Conservation (phyloP, 2,888 invertebrate genomes). For the Parapristionchus giblindavisi region DNA sequence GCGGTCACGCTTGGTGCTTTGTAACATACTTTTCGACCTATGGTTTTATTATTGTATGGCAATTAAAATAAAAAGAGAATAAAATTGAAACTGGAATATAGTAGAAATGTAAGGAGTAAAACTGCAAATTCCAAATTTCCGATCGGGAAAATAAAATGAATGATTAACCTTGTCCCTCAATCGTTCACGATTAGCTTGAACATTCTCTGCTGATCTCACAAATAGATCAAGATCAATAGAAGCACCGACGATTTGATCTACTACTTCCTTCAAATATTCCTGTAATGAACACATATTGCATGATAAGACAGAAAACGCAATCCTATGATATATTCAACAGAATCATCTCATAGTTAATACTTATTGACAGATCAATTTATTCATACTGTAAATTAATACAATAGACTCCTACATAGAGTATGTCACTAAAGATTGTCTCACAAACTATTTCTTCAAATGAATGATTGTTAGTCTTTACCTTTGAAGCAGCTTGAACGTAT, state of each 20-base stretch:
- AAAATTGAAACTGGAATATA: background rate
- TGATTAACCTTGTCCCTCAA: constrained; percentile 60
- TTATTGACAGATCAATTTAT: no score
- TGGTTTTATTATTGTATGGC: background rate
- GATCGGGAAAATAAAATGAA: no score
- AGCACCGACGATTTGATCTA: constrained; percentile 98
- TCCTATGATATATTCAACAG: no score
- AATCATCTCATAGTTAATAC: no score
- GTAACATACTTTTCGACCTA: no score
- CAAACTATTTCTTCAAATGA: background rate
- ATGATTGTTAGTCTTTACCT: no score
- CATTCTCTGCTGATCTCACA: constrained; percentile 87
- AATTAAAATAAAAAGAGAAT: background rate
- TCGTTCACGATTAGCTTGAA: constrained; percentile 76
- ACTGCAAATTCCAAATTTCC: background rate
- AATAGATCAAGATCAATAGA: constrained; percentile 93
- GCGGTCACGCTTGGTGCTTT: no score
- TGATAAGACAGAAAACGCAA: no score
- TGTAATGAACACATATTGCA: no score
- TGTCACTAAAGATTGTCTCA: no score
- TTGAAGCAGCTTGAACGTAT: constrained; percentile 57
- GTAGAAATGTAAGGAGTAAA: background rate
- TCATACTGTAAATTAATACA: no score
- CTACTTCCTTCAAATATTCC: constrained; percentile 96
- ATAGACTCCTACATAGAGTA: no score